Base-by-base conservation (phyloP, 2,797 vertebrate species). In the Enteromius mattozi region DNA sequence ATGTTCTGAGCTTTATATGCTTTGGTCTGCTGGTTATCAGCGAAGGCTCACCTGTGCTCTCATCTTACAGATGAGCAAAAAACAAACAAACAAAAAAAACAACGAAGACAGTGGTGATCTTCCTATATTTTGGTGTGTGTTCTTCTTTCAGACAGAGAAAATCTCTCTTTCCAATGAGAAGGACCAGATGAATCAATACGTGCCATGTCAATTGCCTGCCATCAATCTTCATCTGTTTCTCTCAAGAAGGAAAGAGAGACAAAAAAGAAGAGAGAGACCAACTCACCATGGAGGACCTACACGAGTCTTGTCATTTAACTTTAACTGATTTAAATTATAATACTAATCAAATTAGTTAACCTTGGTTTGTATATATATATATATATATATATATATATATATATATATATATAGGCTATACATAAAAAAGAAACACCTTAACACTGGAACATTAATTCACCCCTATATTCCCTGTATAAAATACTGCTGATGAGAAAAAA, bases 181-280 rank as follows among this genome's bases (percentile, higher is more conserved):
- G 80, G 80, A 79, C 27, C 54, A 69, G 66, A 40, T 61, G 6
- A 83, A 81, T 89, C 83, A 78, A 87, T 89, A 86, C 69, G 33
- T 76, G 75, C 45, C 81, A 82, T 87, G 80, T 84, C 81, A 37
- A 81, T 70, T 86, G 40, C 51, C 37, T 54, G 33, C 54, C 54
- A 81, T 87, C 78, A 87, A 80, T 83, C 78, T 86, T 81, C 27
- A 78, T 83, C 68, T n/a, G 16, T 72, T 59, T 80, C 83, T 75
- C 47, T 42, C 10, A 47, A 79, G 63, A 82, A 56, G 24, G 8
- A 74, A 30, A 69, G 69, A 66, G 35, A 49, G 71, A 69, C 0
- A 72, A 35, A 74, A 49, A 51, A 14, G 17, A 6, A 16, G 6
- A 59, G 54, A 63, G 13, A 37, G 42, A 24, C 9, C 10, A 47